Evolutionary conservation across 2,113 vertebrate species (phyloP).

Genomic region (Saimiri boliviensis): DNA sequence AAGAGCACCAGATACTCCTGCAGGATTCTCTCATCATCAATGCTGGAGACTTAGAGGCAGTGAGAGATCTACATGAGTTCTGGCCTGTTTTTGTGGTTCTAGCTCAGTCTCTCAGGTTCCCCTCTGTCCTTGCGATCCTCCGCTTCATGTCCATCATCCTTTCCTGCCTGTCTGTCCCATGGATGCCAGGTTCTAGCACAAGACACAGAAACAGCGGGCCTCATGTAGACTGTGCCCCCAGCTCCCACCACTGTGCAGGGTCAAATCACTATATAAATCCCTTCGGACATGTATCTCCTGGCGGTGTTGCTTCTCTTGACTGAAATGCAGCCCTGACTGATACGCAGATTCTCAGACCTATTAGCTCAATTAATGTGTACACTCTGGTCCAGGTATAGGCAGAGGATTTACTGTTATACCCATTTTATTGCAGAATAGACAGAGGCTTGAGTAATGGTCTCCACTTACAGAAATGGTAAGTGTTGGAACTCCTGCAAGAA

Average conservation of each 20-base stretch:
- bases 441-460: neutral
- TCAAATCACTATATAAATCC: neutral
- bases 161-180: neutral
- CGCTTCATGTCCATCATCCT: neutral
- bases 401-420: neutral
- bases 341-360: neutral
- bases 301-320: neutral
- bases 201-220: neutral
- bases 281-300: neutral
- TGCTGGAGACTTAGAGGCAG: rapidly evolving
- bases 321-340: neutral
- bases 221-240: too few species aligned
- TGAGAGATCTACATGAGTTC: rapidly evolving
- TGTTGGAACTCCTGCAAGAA: neutral
- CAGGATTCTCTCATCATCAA: too few species aligned
- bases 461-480: neutral
- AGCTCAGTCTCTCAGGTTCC: neutral
- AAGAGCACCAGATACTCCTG: neutral
- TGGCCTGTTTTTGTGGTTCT: rapidly evolving
- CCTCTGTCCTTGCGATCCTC: rapidly evolving
- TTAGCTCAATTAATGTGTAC: neutral
- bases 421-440: neutral
- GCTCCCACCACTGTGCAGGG: too few species aligned
- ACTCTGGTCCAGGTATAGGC: neutral
- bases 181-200: neutral